phyloP scores from a whole-genome alignment of 2,113 vertebrate genomes.

The Otocyon megalotis region DNA sequence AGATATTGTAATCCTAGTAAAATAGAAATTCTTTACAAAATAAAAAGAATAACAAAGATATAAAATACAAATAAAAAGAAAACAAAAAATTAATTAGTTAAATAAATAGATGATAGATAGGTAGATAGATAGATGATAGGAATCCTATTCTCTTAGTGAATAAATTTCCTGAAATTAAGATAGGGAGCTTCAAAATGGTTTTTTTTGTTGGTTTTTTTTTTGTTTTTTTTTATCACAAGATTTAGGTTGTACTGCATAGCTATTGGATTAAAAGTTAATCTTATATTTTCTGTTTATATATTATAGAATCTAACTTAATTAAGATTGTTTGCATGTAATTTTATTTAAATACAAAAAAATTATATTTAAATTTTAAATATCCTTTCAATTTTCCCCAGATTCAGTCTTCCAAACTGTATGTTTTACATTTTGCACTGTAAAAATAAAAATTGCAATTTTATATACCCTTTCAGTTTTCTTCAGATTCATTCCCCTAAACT shows the following conservation, averaged over 20 bases:
- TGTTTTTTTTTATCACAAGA: not conserved
- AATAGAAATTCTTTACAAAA: not conserved
- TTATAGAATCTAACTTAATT: conserved; percentile 23
- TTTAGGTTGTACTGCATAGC: not conserved
- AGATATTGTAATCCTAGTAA: not conserved
- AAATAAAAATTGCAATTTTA: not conserved
- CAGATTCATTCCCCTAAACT: not conserved
- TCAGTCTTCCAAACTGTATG: too few relatives aligned
- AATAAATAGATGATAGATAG: not conserved
- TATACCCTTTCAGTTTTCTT: conserved; percentile 17
- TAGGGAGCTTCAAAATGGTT: not conserved
- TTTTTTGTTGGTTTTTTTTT: too few relatives aligned
- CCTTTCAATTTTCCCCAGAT: too few relatives aligned
- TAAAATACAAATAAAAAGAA: too few relatives aligned
- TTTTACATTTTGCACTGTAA: too few relatives aligned
- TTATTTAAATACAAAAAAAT: not conserved
- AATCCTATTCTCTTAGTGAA: not conserved
- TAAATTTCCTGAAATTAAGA: not conserved
- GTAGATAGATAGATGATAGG: too few relatives aligned
- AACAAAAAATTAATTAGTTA: not conserved
- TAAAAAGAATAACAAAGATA: not conserved
- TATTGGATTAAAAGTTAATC: conserved; percentile 31
- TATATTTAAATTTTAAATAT: too few relatives aligned
- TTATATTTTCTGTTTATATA: conserved; percentile 1
- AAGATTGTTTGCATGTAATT: not conserved